Conservation (phyloP, 2,797 vertebrate genomes). For the Petrocephalus schoutedeni region DNA sequence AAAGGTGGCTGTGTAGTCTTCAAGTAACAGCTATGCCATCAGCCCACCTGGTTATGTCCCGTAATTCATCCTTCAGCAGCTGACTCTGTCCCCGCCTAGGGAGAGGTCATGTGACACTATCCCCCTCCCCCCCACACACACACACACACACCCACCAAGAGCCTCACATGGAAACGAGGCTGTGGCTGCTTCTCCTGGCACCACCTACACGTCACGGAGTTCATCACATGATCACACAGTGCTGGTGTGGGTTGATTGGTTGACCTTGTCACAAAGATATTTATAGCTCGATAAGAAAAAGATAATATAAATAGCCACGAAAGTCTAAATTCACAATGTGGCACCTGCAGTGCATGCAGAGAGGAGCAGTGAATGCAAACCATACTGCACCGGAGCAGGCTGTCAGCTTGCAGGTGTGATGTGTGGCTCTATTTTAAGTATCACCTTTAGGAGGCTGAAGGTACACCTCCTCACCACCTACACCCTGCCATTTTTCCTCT, state of each 20-base stretch:
- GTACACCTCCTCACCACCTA: neutral
- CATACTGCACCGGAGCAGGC: constrained; percentile 1
- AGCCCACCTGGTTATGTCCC: neutral
- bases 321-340: constrained; percentile 6
- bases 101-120: neutral
- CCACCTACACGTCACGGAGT: neutral
- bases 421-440: neutral
- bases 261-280: neutral
- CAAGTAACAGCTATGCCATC: neutral
- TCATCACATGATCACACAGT: neutral
- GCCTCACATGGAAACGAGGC: neutral
- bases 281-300: neutral
- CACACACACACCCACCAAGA: neutral
- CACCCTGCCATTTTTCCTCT: neutral
- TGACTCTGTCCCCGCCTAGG: neutral
- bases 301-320: neutral
- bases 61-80: neutral
- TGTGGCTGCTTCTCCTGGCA: neutral
- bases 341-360: neutral
- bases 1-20: neutral
- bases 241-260: neutral
- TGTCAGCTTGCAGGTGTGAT: constrained; percentile 11
- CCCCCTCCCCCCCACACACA: neutral
- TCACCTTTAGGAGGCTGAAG: constrained; percentile 2
- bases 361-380: neutral